A percentile compares a stretch with the other conserved stretches of the same genome.
Conservation (phyloP, 1,140 invertebrate species). For the Trichonephila clavipes region DNA sequence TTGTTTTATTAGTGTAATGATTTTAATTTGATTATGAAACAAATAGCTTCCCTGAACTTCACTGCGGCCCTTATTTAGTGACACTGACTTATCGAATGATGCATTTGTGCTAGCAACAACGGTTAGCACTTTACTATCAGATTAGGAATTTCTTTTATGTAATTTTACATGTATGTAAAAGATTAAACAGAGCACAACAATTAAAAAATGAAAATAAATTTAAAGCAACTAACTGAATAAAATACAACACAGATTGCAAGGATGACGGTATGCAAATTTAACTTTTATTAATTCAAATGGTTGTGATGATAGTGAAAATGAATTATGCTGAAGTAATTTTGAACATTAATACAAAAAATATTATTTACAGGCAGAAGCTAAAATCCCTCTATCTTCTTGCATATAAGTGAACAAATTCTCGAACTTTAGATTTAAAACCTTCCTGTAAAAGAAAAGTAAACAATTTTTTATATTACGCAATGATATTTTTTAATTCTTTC, state of each 20-base stretch:
- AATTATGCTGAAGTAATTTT: not conserved
- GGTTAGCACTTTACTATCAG: too few relatives aligned
- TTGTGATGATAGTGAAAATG: not conserved
- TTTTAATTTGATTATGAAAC: too few relatives aligned
- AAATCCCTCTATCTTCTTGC: constrained; percentile 85
- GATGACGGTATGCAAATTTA: not conserved
- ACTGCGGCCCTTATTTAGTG: too few relatives aligned
- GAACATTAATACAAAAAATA: constrained; percentile 7
- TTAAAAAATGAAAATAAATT: not conserved
- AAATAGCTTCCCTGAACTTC: too few relatives aligned
- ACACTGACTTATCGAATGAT: too few relatives aligned
- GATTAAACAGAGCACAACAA: not conserved
- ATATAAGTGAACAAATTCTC: constrained; percentile 88
- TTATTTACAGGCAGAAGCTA: constrained; percentile 60
- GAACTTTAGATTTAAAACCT: constrained; percentile 89
- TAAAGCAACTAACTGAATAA: not conserved
- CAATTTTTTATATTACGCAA: not conserved
- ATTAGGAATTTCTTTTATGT: too few relatives aligned
- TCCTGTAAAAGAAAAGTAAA: constrained; percentile 80
- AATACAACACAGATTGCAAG: not conserved
- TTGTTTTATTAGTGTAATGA: too few relatives aligned
- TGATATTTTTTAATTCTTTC: too few relatives aligned
- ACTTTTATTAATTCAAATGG: not conserved
- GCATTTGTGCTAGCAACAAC: too few relatives aligned
- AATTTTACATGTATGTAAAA: not conserved